Evolutionary conservation across 2,113 vertebrate species (phyloP).

Genomic region (Geococcyx californianus): DNA sequence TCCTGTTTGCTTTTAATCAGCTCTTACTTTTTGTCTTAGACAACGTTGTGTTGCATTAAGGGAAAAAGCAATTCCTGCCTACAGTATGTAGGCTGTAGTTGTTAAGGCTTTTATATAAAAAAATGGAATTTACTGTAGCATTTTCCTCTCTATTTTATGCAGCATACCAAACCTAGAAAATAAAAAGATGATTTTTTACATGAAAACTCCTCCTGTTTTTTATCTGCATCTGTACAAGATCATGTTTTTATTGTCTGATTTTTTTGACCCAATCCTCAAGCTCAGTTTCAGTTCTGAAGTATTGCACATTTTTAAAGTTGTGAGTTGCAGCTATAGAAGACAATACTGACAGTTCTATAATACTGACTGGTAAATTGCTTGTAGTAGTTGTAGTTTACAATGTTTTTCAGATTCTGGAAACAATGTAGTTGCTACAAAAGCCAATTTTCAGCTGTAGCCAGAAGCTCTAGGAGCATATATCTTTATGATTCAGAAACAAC

Average conservation of each 20-base stretch:
- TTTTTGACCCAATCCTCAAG: neutral
- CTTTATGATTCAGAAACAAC: neutral
- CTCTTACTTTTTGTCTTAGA: neutral
- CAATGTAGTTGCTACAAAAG: neutral
- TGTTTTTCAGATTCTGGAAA: neutral
- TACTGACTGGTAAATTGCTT: neutral
- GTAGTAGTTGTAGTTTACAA: neutral
- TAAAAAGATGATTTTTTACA: neutral
- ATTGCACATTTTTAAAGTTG: neutral
- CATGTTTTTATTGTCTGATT: neutral
- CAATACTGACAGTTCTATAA: neutral
- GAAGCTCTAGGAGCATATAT: neutral
- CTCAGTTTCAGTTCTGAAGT: neutral
- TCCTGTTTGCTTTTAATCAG: neutral
- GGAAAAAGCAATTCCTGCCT: neutral
- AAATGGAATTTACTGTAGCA: neutral
- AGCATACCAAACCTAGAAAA: neutral
- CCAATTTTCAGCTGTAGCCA: neutral
- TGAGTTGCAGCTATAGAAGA: neutral
- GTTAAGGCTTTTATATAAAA: neutral
- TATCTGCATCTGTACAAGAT: neutral
- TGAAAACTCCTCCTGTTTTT: neutral
- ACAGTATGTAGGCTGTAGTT: neutral
- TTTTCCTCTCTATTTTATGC: neutral
- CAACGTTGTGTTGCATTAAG: accelerated